A percentile compares a stretch with the other conserved stretches of the same genome.
These are phyloP conservation scores for Brachionus plicatilis DNA, from an alignment of 1,140 invertebrate genomes.

Conservation along the genomic window DNA sequence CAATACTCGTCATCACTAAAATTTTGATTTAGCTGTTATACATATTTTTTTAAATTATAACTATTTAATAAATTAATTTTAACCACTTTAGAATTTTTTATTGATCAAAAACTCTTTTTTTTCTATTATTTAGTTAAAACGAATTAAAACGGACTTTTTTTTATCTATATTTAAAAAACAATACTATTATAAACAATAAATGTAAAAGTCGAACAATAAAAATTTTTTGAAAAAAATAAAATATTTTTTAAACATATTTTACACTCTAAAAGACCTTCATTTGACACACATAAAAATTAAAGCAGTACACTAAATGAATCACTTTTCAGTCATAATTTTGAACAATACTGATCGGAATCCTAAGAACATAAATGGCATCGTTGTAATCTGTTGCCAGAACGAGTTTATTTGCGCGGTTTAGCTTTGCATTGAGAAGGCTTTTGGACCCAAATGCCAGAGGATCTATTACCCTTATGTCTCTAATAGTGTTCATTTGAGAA, in stretches of 20 bases:
- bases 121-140: not conserved
- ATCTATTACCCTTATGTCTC: not conserved
- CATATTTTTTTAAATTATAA: not conserved
- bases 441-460: not conserved
- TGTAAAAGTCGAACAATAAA: not conserved
- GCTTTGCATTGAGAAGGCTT: not conserved
- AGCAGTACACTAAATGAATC: not conserved
- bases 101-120: not conserved
- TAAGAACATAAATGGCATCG: not conserved
- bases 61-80: not conserved
- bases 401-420: not conserved
- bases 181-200: not conserved
- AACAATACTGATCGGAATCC: not conserved
- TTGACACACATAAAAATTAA: not conserved
- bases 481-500: slow-evolving; percentile 18
- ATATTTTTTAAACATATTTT: not conserved
- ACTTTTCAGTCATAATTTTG: not conserved
- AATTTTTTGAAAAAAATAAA: not conserved
- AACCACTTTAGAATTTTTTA: not conserved
- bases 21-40: slow-evolving; percentile 32
- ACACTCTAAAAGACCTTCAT: not conserved
- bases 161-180: not conserved
- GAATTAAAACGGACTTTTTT: not conserved
- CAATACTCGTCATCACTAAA: not conserved
- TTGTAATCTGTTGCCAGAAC: slow-evolving; percentile 4